Conservation (phyloP, 2,797 vertebrate genomes). For the Halcyon chelicuti region DNA sequence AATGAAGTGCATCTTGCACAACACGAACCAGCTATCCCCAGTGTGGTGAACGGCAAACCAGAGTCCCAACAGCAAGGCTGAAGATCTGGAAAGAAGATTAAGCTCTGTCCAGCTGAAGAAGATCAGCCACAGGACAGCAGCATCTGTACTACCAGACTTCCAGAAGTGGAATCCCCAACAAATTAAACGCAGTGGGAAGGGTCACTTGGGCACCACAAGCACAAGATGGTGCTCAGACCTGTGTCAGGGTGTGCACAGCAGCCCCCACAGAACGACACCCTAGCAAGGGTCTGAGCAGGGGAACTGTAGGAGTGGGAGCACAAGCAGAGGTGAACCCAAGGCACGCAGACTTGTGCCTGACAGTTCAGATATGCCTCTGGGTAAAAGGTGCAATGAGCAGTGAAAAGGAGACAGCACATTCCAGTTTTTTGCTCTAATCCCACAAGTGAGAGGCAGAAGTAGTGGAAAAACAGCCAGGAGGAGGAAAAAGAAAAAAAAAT, state of each 20-base stretch:
- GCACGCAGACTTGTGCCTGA: neutral
- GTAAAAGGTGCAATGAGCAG: neutral
- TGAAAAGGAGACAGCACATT: neutral
- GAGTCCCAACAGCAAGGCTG: neutral
- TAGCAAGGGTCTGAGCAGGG: fast-evolving
- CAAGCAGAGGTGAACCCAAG: neutral
- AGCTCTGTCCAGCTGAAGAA: neutral
- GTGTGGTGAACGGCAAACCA: neutral
- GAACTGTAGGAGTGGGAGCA: neutral
- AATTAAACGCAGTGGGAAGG: fast-evolving
- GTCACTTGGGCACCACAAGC: neutral
- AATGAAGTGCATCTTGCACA: neutral
- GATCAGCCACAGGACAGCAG: neutral
- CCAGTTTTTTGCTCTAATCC: neutral
- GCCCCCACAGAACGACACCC: neutral
- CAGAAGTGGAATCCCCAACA: neutral
- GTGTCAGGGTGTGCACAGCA: neutral
- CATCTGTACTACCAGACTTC: neutral
- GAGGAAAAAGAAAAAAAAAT: neutral
- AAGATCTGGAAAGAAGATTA: neutral
- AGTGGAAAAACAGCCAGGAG: neutral
- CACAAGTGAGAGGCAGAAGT: neutral
- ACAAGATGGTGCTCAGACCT: neutral
- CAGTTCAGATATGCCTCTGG: neutral
- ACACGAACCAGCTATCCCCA: neutral